Conservation (phyloP, 2,797 vertebrate genomes). For the Neostethus bicornis region DNA sequence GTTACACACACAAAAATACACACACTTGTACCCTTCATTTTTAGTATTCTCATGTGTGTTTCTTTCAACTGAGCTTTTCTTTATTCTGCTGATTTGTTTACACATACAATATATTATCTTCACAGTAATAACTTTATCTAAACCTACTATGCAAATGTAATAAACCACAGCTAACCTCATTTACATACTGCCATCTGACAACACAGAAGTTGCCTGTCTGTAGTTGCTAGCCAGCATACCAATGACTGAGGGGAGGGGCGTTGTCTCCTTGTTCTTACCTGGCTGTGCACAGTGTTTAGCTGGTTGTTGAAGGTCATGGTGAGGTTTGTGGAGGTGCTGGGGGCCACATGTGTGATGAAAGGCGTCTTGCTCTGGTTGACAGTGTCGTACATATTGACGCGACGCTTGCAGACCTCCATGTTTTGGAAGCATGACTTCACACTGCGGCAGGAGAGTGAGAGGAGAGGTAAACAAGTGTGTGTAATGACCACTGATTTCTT, state of each 20-base stretch:
- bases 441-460: conserved; percentile 65
- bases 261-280: conserved; percentile 44
- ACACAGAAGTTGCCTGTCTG: neutral
- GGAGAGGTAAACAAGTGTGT: neutral
- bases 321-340: conserved; percentile 97
- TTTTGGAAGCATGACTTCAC: conserved; percentile 99
- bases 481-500: neutral
- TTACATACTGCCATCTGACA: conserved; percentile 11
- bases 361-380: conserved; percentile 99
- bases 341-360: conserved; percentile 98
- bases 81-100: neutral
- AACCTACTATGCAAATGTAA: neutral
- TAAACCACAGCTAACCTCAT: conserved; percentile 16
- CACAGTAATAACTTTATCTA: neutral
- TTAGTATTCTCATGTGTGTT: neutral
- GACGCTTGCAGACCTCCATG: conserved; percentile 98
- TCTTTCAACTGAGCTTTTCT: conserved; percentile 1
- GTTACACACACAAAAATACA: too few relatives aligned
- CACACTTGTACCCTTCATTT: neutral
- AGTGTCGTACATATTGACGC: conserved; percentile 97
- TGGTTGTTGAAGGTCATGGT: conserved; percentile 99
- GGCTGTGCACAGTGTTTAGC: conserved; percentile 95
- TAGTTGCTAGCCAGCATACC: neutral
- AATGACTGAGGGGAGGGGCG: neutral
- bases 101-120: neutral